Percentiles rank a stretch among this genome's conserved stretches.
phyloP scores from a whole-genome alignment of 2,113 vertebrate genomes.

The Petaurus breviceps region DNA sequence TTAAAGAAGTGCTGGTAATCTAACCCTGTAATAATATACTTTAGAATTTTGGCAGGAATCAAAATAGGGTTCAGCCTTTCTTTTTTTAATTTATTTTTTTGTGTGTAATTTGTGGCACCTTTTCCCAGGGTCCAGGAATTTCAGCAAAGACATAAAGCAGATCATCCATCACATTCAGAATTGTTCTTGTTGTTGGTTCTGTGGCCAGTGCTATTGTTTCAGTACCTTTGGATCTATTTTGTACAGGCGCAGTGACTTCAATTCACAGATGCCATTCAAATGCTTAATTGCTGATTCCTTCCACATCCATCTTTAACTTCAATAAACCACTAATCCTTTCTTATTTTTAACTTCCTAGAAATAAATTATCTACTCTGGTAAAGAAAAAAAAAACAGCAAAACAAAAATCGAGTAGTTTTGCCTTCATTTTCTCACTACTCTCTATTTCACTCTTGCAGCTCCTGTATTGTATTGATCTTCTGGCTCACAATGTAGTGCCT shows the following conservation, averaged over 20 bases:
- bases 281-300: background rate
- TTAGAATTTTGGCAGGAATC: background rate
- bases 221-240: background rate
- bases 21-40: background rate
- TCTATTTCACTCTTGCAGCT: background rate
- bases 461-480: background rate
- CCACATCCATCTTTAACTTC: background rate
- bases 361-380: background rate
- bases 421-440: background rate
- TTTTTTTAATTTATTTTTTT: background rate
- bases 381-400: background rate
- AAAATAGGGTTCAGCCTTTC: background rate
- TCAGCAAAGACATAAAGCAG: background rate
- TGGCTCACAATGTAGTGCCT: background rate
- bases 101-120: background rate
- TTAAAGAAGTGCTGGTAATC: background rate
- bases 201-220: background rate
- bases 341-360: background rate
- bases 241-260: background rate
- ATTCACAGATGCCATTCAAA: background rate
- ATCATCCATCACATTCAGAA: background rate
- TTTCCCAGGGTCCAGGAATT: background rate
- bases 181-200: too few species aligned
- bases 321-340: background rate
- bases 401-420: background rate